Conservation (phyloP, 2,797 vertebrate genomes). For the Alexandromys oeconomus region DNA sequence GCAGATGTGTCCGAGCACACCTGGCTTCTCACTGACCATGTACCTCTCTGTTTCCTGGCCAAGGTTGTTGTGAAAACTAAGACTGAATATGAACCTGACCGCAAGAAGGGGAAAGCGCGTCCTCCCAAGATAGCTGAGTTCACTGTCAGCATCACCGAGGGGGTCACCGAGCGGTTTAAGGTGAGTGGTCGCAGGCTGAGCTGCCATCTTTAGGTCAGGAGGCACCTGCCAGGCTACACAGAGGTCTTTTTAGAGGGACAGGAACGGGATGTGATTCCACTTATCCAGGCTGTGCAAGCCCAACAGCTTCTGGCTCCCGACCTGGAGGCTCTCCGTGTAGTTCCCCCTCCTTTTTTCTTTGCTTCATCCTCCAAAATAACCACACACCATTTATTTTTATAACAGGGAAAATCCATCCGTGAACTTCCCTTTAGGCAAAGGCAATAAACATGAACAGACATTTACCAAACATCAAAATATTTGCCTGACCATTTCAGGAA, state of each 20-base stretch:
- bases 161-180: conserved; percentile 96
- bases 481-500: neutral
- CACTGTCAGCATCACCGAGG: conserved; percentile 96
- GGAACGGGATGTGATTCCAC: accelerated
- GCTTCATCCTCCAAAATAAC: neutral
- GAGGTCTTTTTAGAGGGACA: accelerated
- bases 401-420: neutral
- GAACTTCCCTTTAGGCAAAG: neutral
- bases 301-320: neutral
- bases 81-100: conserved; percentile 95
- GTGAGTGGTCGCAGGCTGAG: conserved; percentile 86
- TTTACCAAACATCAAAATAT: neutral
- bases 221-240: neutral
- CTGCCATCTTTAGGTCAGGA: neutral
- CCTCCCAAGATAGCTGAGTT: conserved; percentile 96
- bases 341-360: neutral
- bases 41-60: conserved; percentile 64
- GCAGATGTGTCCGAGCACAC: neutral
- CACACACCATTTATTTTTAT: neutral
- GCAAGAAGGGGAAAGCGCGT: conserved; percentile 94
- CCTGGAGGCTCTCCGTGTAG: neutral
- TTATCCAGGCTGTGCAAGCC: neutral
- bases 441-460: neutral
- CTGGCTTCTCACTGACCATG: neutral
- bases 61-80: conserved; percentile 98